phyloP scores from a whole-genome alignment of 2,113 vertebrate genomes.

The Corythaixoides concolor region DNA sequence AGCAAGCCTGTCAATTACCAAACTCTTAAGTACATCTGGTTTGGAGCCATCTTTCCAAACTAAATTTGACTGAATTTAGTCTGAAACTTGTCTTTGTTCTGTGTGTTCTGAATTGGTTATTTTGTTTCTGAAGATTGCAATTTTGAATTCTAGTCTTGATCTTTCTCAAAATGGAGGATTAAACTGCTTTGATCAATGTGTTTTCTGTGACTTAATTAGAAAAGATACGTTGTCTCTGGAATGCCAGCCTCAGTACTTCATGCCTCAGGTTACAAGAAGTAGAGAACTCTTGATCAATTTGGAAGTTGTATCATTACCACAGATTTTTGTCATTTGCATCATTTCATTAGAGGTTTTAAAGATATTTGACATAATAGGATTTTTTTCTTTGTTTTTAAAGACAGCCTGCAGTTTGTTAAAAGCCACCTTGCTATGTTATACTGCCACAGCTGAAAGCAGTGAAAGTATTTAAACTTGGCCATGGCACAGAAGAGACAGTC shows the following conservation, averaged over 20 bases:
- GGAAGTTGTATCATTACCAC: background rate
- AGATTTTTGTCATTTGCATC: background rate
- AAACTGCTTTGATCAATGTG: background rate
- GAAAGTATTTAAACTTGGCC: background rate
- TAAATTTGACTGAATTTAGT: background rate
- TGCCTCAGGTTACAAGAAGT: background rate
- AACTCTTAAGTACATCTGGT: background rate
- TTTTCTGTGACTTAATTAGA: background rate
- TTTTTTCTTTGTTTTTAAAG: background rate
- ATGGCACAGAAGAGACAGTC: background rate
- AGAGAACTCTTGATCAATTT: background rate
- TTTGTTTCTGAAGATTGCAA: background rate
- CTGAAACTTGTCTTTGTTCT: background rate
- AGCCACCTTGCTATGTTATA: background rate
- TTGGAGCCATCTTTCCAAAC: background rate
- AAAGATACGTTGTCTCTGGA: background rate
- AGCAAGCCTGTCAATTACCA: background rate
- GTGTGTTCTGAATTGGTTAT: background rate
- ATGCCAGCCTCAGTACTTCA: background rate
- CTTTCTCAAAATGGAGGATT: background rate
- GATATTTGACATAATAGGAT: background rate
- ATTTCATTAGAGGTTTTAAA: background rate
- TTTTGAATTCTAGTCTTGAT: background rate
- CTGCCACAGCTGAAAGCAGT: background rate
- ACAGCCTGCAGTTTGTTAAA: background rate